Evolutionary conservation across 2,888 invertebrate species (phyloP).

Genomic region (Stegophylla sp.): DNA sequence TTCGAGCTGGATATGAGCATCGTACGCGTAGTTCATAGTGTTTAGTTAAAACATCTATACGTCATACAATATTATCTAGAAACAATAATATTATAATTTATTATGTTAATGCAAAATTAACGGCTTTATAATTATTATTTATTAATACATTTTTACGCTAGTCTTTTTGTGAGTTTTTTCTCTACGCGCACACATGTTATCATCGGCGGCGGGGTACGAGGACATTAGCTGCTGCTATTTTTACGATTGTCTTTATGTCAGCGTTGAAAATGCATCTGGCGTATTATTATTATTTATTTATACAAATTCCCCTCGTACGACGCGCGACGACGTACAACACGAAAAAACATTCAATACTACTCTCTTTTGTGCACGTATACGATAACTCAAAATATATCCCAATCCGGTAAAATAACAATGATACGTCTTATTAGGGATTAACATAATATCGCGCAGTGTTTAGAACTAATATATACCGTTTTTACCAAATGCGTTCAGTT

Average conservation of each 20-base stretch:
- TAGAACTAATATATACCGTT: background rate
- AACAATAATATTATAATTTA: background rate
- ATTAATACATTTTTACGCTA: background rate
- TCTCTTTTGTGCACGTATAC: background rate
- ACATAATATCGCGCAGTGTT: background rate
- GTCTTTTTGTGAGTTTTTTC: background rate
- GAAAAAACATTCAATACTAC: background rate
- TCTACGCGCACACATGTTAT: background rate
- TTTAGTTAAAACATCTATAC: too few relatives aligned
- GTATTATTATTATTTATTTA: background rate
- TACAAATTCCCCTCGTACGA: background rate
- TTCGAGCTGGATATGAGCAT: background rate
- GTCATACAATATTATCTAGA: too few relatives aligned
- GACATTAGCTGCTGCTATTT: slow-evolving; percentile 18
- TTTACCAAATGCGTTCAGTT: background rate
- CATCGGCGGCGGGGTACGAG: background rate
- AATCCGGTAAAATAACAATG: slow-evolving; percentile 11
- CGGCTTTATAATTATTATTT: background rate
- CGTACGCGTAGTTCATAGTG: too few relatives aligned
- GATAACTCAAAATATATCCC: background rate
- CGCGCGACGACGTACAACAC: background rate
- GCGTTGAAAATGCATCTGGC: slow-evolving; percentile 25
- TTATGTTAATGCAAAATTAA: background rate
- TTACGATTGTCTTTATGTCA: slow-evolving; percentile 7
- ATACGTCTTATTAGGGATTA: background rate